phyloP scores from a whole-genome alignment of 1,140 invertebrate genomes.

The Drosophila tani region DNA sequence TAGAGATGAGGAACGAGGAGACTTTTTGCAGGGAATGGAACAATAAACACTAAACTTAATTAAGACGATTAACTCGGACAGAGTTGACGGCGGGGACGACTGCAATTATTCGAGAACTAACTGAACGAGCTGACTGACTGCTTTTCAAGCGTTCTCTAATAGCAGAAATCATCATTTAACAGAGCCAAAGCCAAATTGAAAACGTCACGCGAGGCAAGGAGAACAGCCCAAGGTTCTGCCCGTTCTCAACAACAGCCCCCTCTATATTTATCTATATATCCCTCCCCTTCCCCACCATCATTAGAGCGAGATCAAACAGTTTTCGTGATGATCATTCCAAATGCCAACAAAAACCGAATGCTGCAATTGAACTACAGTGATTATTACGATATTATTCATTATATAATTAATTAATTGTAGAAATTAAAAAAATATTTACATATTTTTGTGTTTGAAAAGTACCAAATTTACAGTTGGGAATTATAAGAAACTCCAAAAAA shows the following conservation, averaged over 20 bases:
- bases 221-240: constrained; percentile 28
- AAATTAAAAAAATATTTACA: no score
- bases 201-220: constrained; percentile 48
- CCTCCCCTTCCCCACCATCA: neutral
- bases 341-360: constrained; percentile 11
- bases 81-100: constrained; percentile 9
- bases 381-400: neutral
- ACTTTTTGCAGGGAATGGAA: neutral
- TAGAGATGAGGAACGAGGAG: neutral
- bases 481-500: no score
- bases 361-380: constrained; percentile 13
- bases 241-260: neutral
- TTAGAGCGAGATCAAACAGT: constrained; percentile 16
- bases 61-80: constrained; percentile 49
- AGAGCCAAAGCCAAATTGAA: constrained; percentile 39
- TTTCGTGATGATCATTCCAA: constrained; percentile 29
- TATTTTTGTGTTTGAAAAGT: no score
- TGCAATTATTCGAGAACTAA: constrained; percentile 40
- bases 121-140: neutral
- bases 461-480: no score
- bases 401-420: neutral
- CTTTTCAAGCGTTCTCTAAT: constrained; percentile 25
- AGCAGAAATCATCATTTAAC: constrained; percentile 20
- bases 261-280: neutral
- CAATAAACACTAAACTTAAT: constrained; percentile 41